A percentile compares a stretch with the other conserved stretches of the same genome.
Evolutionary conservation across 2,888 invertebrate genomes (phyloP).

Genomic region (Acronicta aceris): DNA sequence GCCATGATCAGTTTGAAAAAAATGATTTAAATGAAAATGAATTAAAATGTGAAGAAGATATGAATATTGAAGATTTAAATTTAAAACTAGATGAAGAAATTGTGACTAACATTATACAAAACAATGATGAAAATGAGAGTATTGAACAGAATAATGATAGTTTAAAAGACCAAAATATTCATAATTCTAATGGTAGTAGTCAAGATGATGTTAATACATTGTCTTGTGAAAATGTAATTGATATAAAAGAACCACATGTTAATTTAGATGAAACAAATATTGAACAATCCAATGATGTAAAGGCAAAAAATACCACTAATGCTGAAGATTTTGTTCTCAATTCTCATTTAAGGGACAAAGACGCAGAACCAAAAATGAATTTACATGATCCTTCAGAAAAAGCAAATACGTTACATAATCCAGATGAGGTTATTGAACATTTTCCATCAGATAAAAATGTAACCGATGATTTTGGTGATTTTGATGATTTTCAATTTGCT

Average conservation of each 20-base stretch:
- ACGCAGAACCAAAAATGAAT: conserved; percentile 7
- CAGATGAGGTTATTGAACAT: conserved; percentile 16
- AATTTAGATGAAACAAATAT: conserved; percentile 36
- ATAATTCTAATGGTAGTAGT: conserved; percentile 49
- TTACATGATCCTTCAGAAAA: conserved; percentile 12
- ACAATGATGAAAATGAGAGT: conserved; percentile 50
- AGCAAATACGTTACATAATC: conserved; percentile 9
- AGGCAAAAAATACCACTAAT: conserved; percentile 6
- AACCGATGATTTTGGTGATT: conserved; percentile 84
- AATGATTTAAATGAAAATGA: conserved; percentile 58
- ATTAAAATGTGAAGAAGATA: conserved; percentile 66
- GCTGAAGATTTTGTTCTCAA: conserved; percentile 14
- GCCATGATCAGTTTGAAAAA: conserved; percentile 31
- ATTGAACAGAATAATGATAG: conserved; percentile 50
- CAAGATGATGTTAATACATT: conserved; percentile 44
- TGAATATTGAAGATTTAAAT: conserved; percentile 77
- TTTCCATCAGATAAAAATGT: conserved; percentile 32
- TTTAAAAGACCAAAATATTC: conserved; percentile 54
- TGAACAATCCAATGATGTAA: conserved; percentile 30
- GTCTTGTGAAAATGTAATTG: conserved; percentile 47
- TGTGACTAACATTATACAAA: conserved; percentile 53
- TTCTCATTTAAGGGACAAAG: conserved; percentile 13
- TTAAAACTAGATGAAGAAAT: conserved; percentile 71
- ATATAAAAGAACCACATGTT: conserved; percentile 35
- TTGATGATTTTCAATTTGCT: conserved; percentile 86